Percentiles rank a stretch among this genome's conserved stretches.
These are phyloP conservation scores for Actenoides lindsayi DNA, from an alignment of 2,113 vertebrate genomes.

Conservation along the genomic window DNA sequence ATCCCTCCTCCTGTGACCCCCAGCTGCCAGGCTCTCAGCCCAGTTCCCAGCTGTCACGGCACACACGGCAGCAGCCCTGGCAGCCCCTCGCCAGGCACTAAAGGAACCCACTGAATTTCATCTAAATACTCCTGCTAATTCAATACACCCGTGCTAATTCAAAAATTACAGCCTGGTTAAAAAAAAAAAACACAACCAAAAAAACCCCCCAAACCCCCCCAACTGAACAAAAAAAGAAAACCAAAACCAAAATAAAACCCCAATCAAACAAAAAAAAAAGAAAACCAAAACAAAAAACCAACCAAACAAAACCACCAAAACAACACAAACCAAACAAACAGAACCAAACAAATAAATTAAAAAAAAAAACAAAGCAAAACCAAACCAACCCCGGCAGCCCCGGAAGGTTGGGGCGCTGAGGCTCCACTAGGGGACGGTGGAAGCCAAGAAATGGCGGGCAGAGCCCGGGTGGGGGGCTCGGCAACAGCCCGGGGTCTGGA, in stretches of 20 bases:
- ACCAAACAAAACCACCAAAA: too few species aligned
- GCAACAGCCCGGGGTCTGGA: not conserved
- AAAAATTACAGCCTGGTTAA: not conserved
- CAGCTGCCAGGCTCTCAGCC: not conserved
- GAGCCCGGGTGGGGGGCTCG: not conserved
- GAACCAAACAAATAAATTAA: too few species aligned
- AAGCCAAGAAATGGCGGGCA: not conserved
- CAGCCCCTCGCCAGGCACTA: fast-evolving
- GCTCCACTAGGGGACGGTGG: constrained; percentile 10
- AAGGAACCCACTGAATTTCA: not conserved
- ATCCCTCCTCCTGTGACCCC: not conserved
- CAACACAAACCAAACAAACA: too few species aligned
- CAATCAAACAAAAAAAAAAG: not conserved
- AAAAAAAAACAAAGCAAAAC: not conserved
- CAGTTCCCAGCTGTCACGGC: not conserved
- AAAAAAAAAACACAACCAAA: not conserved
- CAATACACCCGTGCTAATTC: not conserved
- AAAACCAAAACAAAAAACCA: too few species aligned
- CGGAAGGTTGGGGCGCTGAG: not conserved
- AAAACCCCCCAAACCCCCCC: too few species aligned
- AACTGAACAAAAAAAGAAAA: not conserved
- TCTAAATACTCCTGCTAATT: not conserved
- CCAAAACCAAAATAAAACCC: too few species aligned
- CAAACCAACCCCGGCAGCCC: not conserved
- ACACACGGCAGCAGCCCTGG: not conserved